phyloP scores from a whole-genome alignment of 2,888 invertebrate genomes.

The Chironomus riparius region DNA sequence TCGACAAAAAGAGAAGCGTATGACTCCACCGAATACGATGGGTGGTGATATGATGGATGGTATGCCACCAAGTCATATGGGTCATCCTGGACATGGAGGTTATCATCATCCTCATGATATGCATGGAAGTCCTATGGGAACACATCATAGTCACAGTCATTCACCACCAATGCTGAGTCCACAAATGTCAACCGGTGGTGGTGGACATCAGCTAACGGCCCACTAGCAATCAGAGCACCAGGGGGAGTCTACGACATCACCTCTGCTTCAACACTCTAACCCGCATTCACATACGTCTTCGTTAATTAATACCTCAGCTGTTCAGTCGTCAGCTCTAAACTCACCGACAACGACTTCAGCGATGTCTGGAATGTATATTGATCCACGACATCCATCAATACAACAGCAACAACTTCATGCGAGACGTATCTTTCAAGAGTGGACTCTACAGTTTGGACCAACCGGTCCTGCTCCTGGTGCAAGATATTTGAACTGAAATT shows the following conservation, averaged over 20 bases:
- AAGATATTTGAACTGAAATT: constrained; percentile 26
- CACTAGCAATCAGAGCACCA: constrained; percentile 80
- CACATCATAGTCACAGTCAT: constrained; percentile 68
- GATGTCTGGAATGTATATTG: constrained; percentile 34
- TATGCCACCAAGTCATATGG: constrained; percentile 58
- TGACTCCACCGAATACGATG: constrained; percentile 92
- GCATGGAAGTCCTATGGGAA: constrained; percentile 77
- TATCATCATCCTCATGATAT: constrained; percentile 77
- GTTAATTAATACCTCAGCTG: constrained; percentile 27
- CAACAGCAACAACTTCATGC: constrained; percentile 43
- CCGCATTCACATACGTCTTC: constrained; percentile 37
- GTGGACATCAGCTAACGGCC: constrained; percentile 67
- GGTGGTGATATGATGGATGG: constrained; percentile 84
- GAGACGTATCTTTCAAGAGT: constrained; percentile 42
- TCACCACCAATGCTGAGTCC: constrained; percentile 78
- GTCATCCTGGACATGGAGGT: constrained; percentile 46
- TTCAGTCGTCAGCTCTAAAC: constrained; percentile 32
- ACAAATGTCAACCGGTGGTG: constrained; percentile 61
- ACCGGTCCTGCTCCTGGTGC: constrained; percentile 33
- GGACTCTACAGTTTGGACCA: constrained; percentile 43
- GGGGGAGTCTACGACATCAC: constrained; percentile 47
- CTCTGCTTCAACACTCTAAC: constrained; percentile 16
- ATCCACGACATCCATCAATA: constrained; percentile 36
- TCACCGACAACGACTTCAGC: constrained; percentile 40
- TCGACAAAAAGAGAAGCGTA: constrained; percentile 93